A percentile compares a stretch with the other conserved stretches of the same genome.
Evolutionary conservation across 2,113 vertebrate genomes (phyloP).

Genomic region (Elgaria multicarinata): DNA sequence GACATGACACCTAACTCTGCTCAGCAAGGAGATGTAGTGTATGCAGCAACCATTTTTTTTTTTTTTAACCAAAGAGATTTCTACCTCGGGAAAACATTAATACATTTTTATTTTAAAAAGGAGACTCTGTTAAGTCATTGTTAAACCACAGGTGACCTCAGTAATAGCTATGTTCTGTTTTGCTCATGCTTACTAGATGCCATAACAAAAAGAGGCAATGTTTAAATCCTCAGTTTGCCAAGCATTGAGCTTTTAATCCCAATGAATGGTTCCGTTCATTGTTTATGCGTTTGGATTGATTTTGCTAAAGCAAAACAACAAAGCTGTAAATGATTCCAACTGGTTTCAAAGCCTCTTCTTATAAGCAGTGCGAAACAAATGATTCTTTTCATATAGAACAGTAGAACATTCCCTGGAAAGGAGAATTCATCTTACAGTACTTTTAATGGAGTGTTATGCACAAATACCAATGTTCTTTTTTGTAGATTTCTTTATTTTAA

Average conservation of each 20-base stretch:
- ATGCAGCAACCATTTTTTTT: background rate
- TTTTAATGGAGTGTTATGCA: slow-evolving; percentile 38
- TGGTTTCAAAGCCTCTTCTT: slow-evolving; percentile 53
- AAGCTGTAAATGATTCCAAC: slow-evolving; percentile 64
- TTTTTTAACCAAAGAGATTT: slow-evolving; percentile 33
- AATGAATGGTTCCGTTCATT: slow-evolving; percentile 58
- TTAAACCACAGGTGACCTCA: slow-evolving; percentile 44
- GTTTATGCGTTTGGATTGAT: slow-evolving; percentile 73
- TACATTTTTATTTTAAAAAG: slow-evolving; percentile 19
- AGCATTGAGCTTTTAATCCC: slow-evolving; percentile 56
- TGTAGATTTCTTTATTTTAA: background rate
- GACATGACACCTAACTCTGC: background rate
- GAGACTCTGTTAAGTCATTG: slow-evolving; percentile 47
- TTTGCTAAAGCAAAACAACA: slow-evolving; percentile 51
- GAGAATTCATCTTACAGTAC: background rate
- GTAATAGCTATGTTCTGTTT: slow-evolving; percentile 46
- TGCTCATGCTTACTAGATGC: slow-evolving; percentile 50
- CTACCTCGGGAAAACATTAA: slow-evolving; percentile 28
- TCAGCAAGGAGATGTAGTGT: background rate
- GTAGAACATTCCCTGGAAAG: background rate
- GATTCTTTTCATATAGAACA: slow-evolving; percentile 29
- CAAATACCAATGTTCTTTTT: background rate
- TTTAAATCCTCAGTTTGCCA: slow-evolving; percentile 52
- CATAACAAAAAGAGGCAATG: slow-evolving; percentile 61
- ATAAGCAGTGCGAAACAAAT: slow-evolving; percentile 56